A percentile compares a stretch with the other conserved stretches of the same genome.
These are phyloP conservation scores for Molanna angustata DNA, from an alignment of 2,888 invertebrate genomes.

Conservation along the genomic window DNA sequence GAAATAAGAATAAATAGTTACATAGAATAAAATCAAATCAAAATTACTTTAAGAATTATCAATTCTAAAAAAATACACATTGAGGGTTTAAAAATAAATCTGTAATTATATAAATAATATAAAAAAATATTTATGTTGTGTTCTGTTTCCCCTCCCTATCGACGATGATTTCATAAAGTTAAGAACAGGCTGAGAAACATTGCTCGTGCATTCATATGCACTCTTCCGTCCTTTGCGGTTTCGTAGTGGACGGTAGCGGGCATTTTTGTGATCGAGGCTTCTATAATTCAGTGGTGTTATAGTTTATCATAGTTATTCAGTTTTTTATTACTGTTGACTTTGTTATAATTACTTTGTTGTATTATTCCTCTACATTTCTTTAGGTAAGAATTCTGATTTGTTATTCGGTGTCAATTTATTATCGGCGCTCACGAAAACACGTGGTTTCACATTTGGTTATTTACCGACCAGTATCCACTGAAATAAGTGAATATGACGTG, in stretches of 20 bases:
- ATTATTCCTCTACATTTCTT: slow-evolving; percentile 13
- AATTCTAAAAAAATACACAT: too few relatives aligned
- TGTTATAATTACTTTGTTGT: slow-evolving; percentile 19
- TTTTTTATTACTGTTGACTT: slow-evolving; percentile 21
- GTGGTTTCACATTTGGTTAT: slow-evolving; percentile 21
- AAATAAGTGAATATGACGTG: too few relatives aligned
- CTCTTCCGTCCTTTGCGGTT: slow-evolving; percentile 52
- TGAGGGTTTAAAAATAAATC: too few relatives aligned
- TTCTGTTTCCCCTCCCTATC: too few relatives aligned
- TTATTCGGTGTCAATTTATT: not conserved
- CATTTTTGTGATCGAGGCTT: slow-evolving; percentile 54
- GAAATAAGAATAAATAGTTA: too few relatives aligned
- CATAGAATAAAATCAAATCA: too few relatives aligned
- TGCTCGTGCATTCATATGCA: slow-evolving; percentile 30
- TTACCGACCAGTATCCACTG: too few relatives aligned
- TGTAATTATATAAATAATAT: too few relatives aligned
- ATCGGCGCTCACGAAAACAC: slow-evolving; percentile 20
- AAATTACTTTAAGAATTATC: too few relatives aligned
- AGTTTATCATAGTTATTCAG: slow-evolving; percentile 20
- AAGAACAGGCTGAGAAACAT: too few relatives aligned
- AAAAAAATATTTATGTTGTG: too few relatives aligned
- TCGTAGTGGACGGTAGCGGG: slow-evolving; percentile 57
- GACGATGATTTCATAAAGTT: too few relatives aligned
- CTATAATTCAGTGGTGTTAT: slow-evolving; percentile 23
- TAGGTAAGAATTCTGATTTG: slow-evolving; percentile 22